A percentile compares a stretch with the other conserved stretches of the same genome.
Conservation (phyloP, 1,140 invertebrate genomes). For the Nautilus pompilius region DNA sequence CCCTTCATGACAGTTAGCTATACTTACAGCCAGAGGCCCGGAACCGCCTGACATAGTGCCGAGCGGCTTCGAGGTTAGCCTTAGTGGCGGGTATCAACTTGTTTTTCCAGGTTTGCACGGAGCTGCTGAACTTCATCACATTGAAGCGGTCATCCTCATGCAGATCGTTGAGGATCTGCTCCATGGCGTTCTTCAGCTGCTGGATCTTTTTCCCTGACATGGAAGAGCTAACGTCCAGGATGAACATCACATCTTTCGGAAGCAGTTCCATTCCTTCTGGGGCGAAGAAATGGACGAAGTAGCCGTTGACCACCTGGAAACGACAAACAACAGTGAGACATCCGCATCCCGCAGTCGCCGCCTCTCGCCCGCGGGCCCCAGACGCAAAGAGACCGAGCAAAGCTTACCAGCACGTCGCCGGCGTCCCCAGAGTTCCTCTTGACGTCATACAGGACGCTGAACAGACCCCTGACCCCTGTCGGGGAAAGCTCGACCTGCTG, state of each 20-base stretch:
- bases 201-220: constrained; percentile 67
- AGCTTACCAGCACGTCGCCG: constrained; percentile 27
- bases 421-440: constrained; percentile 14
- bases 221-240: constrained; percentile 69
- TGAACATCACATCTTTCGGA: constrained; percentile 69
- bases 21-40: constrained; percentile 29
- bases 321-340: background rate
- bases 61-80: constrained; percentile 15
- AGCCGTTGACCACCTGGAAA: constrained; percentile 67
- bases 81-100: constrained; percentile 15
- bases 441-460: constrained; percentile 29
- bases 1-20: too few relatives aligned
- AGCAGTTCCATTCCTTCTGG: constrained; percentile 60
- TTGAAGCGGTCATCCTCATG: constrained; percentile 66
- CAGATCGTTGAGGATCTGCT: constrained; percentile 64
- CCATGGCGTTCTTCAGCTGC: constrained; percentile 69
- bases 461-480: constrained; percentile 20
- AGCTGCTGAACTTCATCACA: constrained; percentile 61
- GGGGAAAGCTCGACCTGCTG: constrained; percentile 7
- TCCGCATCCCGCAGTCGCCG: too few relatives aligned
- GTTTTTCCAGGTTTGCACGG: constrained; percentile 29
- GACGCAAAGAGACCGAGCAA: too few relatives aligned
- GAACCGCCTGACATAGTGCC: constrained; percentile 18
- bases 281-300: constrained; percentile 75
- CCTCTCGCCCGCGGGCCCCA: too few relatives aligned